Conservation (phyloP, 2,113 vertebrate genomes). For the Todiramphus saurophagus region DNA sequence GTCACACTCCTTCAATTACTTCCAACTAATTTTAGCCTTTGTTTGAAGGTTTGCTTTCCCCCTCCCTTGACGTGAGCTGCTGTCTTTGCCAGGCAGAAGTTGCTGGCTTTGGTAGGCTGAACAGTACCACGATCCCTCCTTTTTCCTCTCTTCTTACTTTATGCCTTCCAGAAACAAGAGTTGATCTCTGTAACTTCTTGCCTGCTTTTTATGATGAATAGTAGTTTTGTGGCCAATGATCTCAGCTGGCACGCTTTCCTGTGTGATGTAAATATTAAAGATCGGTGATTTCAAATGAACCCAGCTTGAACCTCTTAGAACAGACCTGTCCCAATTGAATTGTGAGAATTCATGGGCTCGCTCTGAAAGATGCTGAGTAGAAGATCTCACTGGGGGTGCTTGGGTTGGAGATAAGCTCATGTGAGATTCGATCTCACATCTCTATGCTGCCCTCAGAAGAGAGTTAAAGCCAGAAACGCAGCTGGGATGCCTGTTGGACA, state of each 20-base stretch:
- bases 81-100: neutral
- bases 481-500: neutral
- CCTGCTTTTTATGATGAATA: neutral
- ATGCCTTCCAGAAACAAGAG: neutral
- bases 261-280: conserved; percentile 44
- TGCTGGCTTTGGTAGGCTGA: neutral
- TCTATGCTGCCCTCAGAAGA: neutral
- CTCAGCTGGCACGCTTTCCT: neutral
- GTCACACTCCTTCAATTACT: neutral
- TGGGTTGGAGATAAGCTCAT: neutral
- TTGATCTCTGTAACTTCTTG: neutral
- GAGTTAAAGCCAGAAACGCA: neutral
- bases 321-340: conserved; percentile 9
- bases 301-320: conserved; percentile 1
- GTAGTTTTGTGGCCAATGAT: conserved; percentile 1
- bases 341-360: conserved; percentile 35
- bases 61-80: neutral
- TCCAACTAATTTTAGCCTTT: neutral
- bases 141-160: neutral
- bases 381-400: conserved; percentile 10
- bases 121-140: neutral
- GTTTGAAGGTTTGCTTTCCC: neutral
- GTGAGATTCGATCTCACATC: neutral
- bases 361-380: neutral
- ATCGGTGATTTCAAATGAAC: conserved; percentile 31